Percentiles rank a stretch among this genome's conserved stretches.
Conservation (phyloP, 2,113 vertebrate species). For the Myotis yumanensis region DNA sequence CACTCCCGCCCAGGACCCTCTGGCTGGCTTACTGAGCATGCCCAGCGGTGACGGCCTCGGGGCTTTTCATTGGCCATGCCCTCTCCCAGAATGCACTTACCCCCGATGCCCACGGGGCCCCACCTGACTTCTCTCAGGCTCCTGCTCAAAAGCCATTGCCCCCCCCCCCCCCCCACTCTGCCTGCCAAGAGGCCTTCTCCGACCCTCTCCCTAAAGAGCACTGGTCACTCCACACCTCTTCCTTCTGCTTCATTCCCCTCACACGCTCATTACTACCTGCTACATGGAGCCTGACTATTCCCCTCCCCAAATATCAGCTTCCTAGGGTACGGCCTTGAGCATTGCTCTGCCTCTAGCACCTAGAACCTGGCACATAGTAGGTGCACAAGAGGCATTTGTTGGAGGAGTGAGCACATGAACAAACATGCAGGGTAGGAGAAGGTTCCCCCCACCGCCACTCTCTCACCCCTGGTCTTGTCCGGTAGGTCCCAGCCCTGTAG, state of each 20-base stretch:
- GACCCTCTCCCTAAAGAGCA: background rate
- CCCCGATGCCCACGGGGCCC: accelerated
- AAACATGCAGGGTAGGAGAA: background rate
- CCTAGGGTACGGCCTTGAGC: background rate
- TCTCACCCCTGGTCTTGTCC: accelerated
- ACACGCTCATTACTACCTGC: accelerated
- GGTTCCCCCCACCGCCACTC: background rate
- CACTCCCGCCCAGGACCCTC: background rate
- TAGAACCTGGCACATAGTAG: background rate
- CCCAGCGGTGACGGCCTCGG: background rate
- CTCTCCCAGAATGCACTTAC: background rate
- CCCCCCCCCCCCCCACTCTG: background rate
- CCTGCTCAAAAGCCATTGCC: background rate
- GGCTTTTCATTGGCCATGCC: background rate
- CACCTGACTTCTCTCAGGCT: background rate
- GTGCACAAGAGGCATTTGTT: background rate
- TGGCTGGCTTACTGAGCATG: background rate
- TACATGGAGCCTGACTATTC: background rate
- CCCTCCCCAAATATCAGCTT: background rate
- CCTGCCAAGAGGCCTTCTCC: background rate
- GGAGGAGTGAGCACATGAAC: background rate
- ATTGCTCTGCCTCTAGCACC: background rate
- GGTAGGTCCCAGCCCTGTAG: background rate
- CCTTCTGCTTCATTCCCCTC: background rate
- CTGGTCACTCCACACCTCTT: too few species aligned